Evolutionary conservation across 2,888 invertebrate species (phyloP), one percentile per base, ranked within the genome.

Genomic region (Caenorhabditis zanzibari): DNA sequence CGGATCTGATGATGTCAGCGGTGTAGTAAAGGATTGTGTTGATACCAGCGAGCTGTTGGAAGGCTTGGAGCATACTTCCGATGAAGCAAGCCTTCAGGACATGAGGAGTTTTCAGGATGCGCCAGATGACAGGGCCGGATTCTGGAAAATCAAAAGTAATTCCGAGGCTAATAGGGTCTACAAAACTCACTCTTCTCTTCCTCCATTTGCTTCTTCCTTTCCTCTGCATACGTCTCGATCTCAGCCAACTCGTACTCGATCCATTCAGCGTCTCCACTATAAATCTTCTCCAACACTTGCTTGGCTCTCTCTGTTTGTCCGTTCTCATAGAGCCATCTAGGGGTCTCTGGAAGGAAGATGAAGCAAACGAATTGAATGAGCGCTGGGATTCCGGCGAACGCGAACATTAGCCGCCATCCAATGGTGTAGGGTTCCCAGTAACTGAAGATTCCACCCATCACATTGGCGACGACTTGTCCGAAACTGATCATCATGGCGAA

Each of bases 391-490:
- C 93, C 94, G 7, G 94, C 94, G 14, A 94, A 88, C 0, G 94
- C 94, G 49, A 94, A 91, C 94, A 94, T 94, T 82, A 93, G 93
- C 86, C 94, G 93, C 94, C 94, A 94, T 19, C 94, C 94, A 82
- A 93, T 90, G 14, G 88, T 87, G 49, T 86, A 81, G 0, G 90
- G 86, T 22, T 89, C 88, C 77, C 93, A 92, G 74, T 93, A 93
- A 79, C 93, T 93, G 89, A 94, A 94, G 2, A 91, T 91, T 16
- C 94, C 94, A 84, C 93, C 94, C 54, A 93, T 84, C 6, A 94
- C 88, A 84, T 94, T 93, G n/a, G 94, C 93, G 4, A 94, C 87
- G 84, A 94, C 93, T 91, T 94, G 94, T 24, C 94, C 94, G n/a
- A 93, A 93, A 5, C 94, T 94, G 44, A 88, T 88, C 88, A 88